These are phyloP conservation scores for Seladonia tumulorum DNA, from an alignment of 2,888 invertebrate genomes.

Conservation along the genomic window DNA sequence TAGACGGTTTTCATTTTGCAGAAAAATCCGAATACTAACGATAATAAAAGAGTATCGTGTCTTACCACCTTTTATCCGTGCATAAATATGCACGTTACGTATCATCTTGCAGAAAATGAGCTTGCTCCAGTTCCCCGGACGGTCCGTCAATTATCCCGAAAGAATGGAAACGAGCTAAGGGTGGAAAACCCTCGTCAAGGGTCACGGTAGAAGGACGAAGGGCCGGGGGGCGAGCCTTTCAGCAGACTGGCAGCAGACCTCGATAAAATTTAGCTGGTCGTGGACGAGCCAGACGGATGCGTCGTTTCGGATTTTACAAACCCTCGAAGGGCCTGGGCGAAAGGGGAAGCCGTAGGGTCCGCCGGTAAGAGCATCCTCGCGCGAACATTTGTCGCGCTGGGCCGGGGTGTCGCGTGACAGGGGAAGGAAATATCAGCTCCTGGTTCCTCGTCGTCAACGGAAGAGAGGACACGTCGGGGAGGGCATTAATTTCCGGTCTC, in stretches of 20 bases:
- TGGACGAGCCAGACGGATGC: background rate
- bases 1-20: too few species aligned
- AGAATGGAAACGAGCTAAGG: background rate
- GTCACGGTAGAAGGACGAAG: background rate
- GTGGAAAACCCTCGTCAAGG: background rate
- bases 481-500: constrained; percentile 69
- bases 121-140: background rate
- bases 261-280: background rate
- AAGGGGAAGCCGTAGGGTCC: constrained; percentile 24
- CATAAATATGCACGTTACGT: background rate
- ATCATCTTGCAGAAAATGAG: background rate
- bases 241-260: constrained; percentile 4
- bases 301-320: constrained; percentile 30
- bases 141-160: background rate
- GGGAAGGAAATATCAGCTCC: constrained; percentile 32
- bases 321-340: background rate
- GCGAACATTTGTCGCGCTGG: constrained; percentile 31
- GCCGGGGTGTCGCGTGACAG: constrained; percentile 26
- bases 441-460: constrained; percentile 10
- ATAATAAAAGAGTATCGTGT: too few species aligned
- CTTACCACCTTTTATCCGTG: too few species aligned
- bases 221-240: background rate
- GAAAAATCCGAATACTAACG: too few species aligned
- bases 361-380: constrained; percentile 12
- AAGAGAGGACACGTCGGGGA: constrained; percentile 52